Conservation (phyloP, 2,797 vertebrate genomes). For the Toxotes lorentzi region DNA sequence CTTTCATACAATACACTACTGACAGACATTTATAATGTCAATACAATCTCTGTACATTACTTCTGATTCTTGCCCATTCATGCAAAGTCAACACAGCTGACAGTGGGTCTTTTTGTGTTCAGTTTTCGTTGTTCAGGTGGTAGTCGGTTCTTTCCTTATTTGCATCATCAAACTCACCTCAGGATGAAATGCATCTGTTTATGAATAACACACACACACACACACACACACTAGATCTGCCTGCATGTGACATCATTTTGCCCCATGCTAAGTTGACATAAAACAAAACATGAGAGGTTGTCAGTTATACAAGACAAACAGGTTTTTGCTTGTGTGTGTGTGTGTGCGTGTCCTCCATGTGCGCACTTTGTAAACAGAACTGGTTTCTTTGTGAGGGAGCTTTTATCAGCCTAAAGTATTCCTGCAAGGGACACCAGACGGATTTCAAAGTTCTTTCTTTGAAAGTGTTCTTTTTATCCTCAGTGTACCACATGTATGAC, state of each 20-base stretch:
- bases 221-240: slow-evolving; percentile 44
- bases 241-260: slow-evolving; percentile 50
- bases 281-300: slow-evolving; percentile 36
- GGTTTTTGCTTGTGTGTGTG: slow-evolving; percentile 53
- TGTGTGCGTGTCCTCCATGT: slow-evolving; percentile 32
- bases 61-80: slow-evolving; percentile 44
- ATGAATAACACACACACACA: slow-evolving; percentile 21
- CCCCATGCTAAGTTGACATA: slow-evolving; percentile 29
- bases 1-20: slow-evolving; percentile 48
- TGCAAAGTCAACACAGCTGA: slow-evolving; percentile 69
- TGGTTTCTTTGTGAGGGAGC: slow-evolving; percentile 33
- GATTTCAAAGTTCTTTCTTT: slow-evolving; percentile 43
- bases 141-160: slow-evolving; percentile 28
- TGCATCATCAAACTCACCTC: slow-evolving; percentile 43
- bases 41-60: slow-evolving; percentile 30
- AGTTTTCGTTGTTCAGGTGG: slow-evolving; percentile 2
- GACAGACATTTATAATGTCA: slow-evolving; percentile 49
- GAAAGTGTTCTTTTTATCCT: slow-evolving; percentile 24
- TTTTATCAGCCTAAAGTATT: slow-evolving; percentile 38
- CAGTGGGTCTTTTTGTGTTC: background rate
- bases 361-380: slow-evolving; percentile 47
- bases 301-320: slow-evolving; percentile 66
- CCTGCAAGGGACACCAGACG: slow-evolving; percentile 15
- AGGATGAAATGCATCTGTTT: slow-evolving; percentile 52
- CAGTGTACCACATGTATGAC: slow-evolving; percentile 24